A percentile compares a stretch with the other conserved stretches of the same genome.
Conservation (phyloP, 2,888 invertebrate genomes). For the Bhutanitis thaidina region DNA sequence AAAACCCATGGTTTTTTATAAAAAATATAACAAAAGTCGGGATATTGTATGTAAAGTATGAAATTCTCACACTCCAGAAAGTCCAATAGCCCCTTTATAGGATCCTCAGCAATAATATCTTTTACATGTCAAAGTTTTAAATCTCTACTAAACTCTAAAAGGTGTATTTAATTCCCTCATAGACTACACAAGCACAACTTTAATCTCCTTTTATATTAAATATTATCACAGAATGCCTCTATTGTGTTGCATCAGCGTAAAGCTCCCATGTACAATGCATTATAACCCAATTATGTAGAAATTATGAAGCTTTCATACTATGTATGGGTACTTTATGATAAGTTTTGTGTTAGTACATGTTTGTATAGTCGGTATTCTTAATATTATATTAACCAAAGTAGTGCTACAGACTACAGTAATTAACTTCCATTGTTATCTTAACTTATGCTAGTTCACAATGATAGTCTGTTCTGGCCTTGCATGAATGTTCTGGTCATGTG, state of each 20-base stretch:
- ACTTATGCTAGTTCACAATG: not conserved
- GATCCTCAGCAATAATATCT: too few species aligned
- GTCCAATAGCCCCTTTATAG: too few species aligned
- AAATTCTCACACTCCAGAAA: too few species aligned
- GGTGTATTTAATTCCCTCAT: not conserved
- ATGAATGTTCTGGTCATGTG: not conserved
- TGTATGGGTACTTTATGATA: not conserved
- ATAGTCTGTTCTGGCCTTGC: not conserved
- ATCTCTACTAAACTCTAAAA: not conserved
- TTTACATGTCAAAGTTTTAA: not conserved
- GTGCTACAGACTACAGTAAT: not conserved
- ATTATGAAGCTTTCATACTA: conserved; percentile 37
- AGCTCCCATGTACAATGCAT: conserved; percentile 35
- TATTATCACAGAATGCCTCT: conserved; percentile 33
- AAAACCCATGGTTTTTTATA: too few species aligned
- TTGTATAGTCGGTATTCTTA: too few species aligned
- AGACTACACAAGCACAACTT: not conserved
- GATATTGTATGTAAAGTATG: too few species aligned
- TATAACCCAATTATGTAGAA: conserved; percentile 44
- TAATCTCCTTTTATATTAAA: conserved; percentile 8
- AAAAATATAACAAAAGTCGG: too few species aligned
- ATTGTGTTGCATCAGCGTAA: conserved; percentile 33
- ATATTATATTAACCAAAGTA: not conserved
- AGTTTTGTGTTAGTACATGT: not conserved
- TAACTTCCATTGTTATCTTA: not conserved